Evolutionary conservation across 1,140 invertebrate species (phyloP), one percentile per base, ranked within the genome.

Genomic region (Lithobius niger): DNA sequence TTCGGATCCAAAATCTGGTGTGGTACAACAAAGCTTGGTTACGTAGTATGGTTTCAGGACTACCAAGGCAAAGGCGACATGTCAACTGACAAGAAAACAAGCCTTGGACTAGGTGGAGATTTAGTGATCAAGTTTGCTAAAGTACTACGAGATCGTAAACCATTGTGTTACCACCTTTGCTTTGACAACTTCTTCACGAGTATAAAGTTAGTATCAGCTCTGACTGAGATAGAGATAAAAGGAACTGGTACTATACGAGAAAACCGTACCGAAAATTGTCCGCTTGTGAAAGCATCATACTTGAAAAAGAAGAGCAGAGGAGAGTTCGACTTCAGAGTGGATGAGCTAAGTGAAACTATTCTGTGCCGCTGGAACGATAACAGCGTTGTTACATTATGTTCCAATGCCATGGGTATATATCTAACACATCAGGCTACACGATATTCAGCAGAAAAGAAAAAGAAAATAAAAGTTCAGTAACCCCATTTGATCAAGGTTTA

Each of bases 401-500:
- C 61, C 3, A 66, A 64, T 59, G 28, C 26, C 27, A 4, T 13
- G 21, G 27, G 28, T 15, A 56, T 61, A 16, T 42, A 53, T 28
- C 63, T 62, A n/a, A 4, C 56, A 18, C 2, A 57, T 40, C 44
- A 54, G 19, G 63, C 60, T 19, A 58, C 36, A 40, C 36, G 62
- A 6, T 53, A 53, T 53, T 53, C 51, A 4, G 6, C 6, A 21
- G 26, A 3, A 13, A 0, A 58, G 15, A 47, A 63, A 21, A 62
- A 61, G 54, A 26, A 57, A 28, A 56, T 64, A 19, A 16, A 58
- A 22, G 56, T 66, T 54, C n/a, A 59, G 16, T 61, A 66, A 52
- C 65, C 62, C 18, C 27, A 57, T 28, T 27, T 62, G 4, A 64
- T 65, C 22, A 43, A 59, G 16, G 36, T 53, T 10, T 64, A 62